Base-by-base conservation (phyloP, 2,113 vertebrate species). In the Perca flavescens region DNA sequence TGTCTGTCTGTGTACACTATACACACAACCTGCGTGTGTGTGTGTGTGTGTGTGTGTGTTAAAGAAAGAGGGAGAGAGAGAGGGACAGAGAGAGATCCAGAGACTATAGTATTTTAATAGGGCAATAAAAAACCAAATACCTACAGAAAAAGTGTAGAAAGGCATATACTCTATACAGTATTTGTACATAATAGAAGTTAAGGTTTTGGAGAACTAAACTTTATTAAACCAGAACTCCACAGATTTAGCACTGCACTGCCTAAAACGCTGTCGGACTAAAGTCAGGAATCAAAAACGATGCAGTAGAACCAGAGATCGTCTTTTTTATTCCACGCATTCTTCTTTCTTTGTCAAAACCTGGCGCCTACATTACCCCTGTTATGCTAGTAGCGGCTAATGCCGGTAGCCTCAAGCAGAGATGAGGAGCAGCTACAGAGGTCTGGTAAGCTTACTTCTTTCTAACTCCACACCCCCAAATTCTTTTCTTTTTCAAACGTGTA, bases 1-100 rank as follows among this genome's bases (percentile, higher is more conserved):
- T 80, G 89, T 91, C 87, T 81, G 80, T 69, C 66, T 86, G 86
- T 90, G 86, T 89, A 90, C 84, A 92, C 73, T 76, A 66, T 43
- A 92, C 74, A 89, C 90, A 87, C 81, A 82, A 74, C 60, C 69
- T 46, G 17, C 31, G 62, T 56, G 66, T 69, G 72, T 52, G 49
- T 54, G 75, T 78, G 74, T 64, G 67, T 52, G 50, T 50, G 70
- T n/a, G 71, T 63, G 54, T 46, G 70, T 21, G 71, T 56, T 16
- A 60, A 82, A 79, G 36, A 43, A 43, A 43, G 40, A 62, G 16
- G 78, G 50, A 66, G 60, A 66, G 17, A 54, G 53, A 73, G 63
- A 72, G 47, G 69, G 34, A 79, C 7, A 58, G 16, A 73, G 63
- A 68, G 34, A 72, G 28, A 82, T 46, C n/a, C 31, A 63, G 58